Conservation (phyloP, 2,888 invertebrate species). For the Platerodrilus igneus region DNA sequence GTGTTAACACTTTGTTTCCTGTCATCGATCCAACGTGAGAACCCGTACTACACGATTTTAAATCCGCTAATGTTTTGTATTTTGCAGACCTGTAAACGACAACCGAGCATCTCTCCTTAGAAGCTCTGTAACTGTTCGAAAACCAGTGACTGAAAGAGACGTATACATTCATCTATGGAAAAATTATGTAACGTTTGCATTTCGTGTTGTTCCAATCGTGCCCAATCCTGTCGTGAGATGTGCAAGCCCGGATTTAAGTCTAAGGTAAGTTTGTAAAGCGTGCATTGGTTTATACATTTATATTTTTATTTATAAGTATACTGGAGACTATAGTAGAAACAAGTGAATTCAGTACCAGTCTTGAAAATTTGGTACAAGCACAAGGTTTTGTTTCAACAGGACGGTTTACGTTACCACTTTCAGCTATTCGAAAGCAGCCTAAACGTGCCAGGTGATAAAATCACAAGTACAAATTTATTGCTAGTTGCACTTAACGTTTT, state of each 20-base stretch:
- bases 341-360: constrained; percentile 50
- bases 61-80: constrained; percentile 6
- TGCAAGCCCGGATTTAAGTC: constrained; percentile 87
- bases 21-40: constrained; percentile 92
- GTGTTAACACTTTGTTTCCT: constrained; percentile 85
- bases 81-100: constrained; percentile 83
- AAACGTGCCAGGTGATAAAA: constrained; percentile 74
- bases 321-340: constrained; percentile 35
- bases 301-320: constrained; percentile 30
- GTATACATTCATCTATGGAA: constrained; percentile 96
- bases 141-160: constrained; percentile 89
- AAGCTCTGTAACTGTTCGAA: constrained; percentile 80
- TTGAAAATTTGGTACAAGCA: constrained; percentile 58
- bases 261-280: constrained; percentile 60
- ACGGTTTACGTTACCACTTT: constrained; percentile 68
- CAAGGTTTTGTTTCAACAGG: constrained; percentile 57
- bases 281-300: constrained; percentile 9
- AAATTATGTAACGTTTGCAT: constrained; percentile 95
- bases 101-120: constrained; percentile 91
- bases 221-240: constrained; percentile 83
- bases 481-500: too few relatives aligned
- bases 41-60: constrained; percentile 9
- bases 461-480: too few relatives aligned
- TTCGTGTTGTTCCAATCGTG: constrained; percentile 90
- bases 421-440: constrained; percentile 76